Conservation (phyloP, 2,797 vertebrate species). For the Anguilla anguilla region DNA sequence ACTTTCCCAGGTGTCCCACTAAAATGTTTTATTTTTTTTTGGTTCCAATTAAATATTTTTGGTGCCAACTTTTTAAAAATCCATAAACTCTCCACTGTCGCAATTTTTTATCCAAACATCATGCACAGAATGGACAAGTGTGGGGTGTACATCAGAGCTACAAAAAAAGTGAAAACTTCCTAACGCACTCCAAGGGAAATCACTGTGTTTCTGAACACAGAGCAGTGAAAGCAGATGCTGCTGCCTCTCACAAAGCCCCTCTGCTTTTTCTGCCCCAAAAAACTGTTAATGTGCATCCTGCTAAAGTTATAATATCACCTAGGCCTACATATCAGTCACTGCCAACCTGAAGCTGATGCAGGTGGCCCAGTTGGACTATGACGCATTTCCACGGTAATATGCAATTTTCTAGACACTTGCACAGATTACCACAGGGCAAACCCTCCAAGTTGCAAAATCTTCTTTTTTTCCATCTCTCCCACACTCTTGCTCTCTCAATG, state of each 20-base stretch:
- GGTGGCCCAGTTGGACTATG: neutral
- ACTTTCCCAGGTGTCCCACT: constrained; percentile 70
- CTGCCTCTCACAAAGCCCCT: neutral
- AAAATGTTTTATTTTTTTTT: constrained; percentile 61
- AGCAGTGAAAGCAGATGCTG: neutral
- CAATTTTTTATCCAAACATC: neutral
- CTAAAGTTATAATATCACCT: neutral
- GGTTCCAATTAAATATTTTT: constrained; percentile 64
- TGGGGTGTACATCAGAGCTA: neutral
- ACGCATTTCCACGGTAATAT: constrained; percentile 12
- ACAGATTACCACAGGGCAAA: constrained; percentile 17
- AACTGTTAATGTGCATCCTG: neutral
- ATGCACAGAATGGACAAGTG: neutral
- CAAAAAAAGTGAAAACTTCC: neutral
- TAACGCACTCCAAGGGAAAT: neutral
- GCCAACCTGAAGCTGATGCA: neutral
- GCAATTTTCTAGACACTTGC: neutral
- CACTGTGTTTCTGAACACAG: neutral
- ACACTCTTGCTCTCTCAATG: constrained; percentile 8
- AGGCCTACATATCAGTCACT: neutral
- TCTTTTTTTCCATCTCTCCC: constrained; percentile 2
- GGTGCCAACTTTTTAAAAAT: neutral
- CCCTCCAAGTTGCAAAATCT: constrained; percentile 22
- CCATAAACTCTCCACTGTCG: neutral
- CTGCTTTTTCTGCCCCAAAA: neutral